Evolutionary conservation across 2,888 invertebrate genomes (phyloP).

Genomic region (Rhimphoctona megacephalus): DNA sequence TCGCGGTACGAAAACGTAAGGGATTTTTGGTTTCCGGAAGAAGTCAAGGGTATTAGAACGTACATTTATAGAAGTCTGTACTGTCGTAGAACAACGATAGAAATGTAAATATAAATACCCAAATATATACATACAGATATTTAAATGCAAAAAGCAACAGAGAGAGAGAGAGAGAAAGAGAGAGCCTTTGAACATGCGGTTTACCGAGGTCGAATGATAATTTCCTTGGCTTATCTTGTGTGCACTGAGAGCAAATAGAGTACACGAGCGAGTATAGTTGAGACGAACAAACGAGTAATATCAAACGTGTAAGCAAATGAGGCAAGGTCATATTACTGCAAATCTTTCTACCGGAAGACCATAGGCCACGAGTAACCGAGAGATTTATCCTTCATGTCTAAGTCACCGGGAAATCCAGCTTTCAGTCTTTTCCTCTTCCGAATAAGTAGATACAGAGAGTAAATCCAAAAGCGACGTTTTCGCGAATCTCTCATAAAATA

Average conservation of each 20-base stretch:
- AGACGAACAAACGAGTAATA: conserved; percentile 15
- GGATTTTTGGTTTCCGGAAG: not conserved
- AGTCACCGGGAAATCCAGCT: conserved; percentile 64
- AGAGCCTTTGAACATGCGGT: conserved; percentile 49
- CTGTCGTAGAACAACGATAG: not conserved
- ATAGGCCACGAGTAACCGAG: conserved; percentile 35
- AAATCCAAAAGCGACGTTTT: conserved; percentile 27
- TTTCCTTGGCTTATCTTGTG: conserved; percentile 45
- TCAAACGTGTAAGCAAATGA: conserved; percentile 26
- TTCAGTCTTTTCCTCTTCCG: conserved; percentile 12
- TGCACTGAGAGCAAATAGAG: conserved; percentile 23
- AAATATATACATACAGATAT: not conserved
- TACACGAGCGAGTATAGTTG: conserved; percentile 16
- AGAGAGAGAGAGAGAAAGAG: not conserved
- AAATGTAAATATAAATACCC: not conserved
- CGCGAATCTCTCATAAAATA: not conserved
- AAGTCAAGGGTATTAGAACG: not conserved
- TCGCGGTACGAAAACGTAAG: not conserved
- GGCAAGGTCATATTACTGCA: conserved; percentile 22
- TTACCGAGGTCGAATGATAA: conserved; percentile 48
- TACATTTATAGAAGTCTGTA: not conserved
- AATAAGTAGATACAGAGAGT: not conserved
- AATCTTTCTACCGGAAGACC: conserved; percentile 26
- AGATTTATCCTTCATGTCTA: conserved; percentile 13
- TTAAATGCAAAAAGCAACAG: too few species aligned